Evolutionary conservation across 2,888 invertebrate species (phyloP), one percentile per base, ranked within the genome.

Genomic region (Cecidostiba fungosa): DNA sequence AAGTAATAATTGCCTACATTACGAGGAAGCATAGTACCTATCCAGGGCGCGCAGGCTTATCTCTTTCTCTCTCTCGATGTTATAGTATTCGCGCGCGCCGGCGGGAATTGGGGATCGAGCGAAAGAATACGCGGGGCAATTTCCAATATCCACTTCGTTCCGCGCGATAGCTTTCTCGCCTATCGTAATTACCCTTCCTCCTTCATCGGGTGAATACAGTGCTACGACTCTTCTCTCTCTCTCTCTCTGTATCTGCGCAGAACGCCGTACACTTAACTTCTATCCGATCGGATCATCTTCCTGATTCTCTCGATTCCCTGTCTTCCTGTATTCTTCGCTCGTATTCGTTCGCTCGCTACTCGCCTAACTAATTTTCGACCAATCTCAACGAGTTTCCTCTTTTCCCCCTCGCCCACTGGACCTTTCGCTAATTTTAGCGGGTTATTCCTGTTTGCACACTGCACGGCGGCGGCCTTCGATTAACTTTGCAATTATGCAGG

Each of bases 131-230:
- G 70, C 82, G 86, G 87, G 87, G 87, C 88, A 89, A 89, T 89
- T 90, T 90, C 90, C 90, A 89, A 90, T 90, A 90, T 90, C 89
- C 89, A 90, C 87, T 89, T 88, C 87, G 88, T 88, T 89, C 88
- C 88, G 88, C 87, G 84, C 87, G 88, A 73, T 82, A 79, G 76
- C 87, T 50, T 78, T 69, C 54, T 85, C 43, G 74, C 69, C 86
- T 83, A 84, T 84, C 84, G 76, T 85, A 84, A 83, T 84, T 81
- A 87, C 88, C 85, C 73, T 78, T 77, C 77, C 86, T 82, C 77
- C 72, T 82, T 81, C 77, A 66, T 74, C 66, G 70, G 32, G 76
- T n/a, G 47, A 66, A 50, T 50, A 50, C 23, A 72, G 54, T 72
- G 73, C 77, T 72, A 29, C 32, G 16, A 32, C 26, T 26, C 26